Evolutionary conservation across 1,140 invertebrate species (phyloP).

Genomic region (Caerostris extrusa): DNA sequence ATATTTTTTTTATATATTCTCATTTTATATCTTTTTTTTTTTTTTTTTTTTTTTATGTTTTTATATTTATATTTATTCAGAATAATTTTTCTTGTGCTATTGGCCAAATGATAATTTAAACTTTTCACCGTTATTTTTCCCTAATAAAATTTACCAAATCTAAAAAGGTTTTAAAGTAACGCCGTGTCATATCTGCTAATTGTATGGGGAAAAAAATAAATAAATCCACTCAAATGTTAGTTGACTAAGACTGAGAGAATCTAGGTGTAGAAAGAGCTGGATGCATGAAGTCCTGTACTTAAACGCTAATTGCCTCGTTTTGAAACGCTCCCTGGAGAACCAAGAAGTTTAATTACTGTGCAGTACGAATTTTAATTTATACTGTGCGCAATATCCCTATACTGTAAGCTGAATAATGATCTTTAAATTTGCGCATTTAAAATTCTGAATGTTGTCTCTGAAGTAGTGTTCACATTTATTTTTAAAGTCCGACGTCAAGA

Average conservation of each 20-base stretch:
- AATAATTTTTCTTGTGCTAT: no score
- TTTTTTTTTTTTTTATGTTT: no score
- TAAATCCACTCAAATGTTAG: neutral
- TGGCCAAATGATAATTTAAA: no score
- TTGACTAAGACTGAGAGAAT: neutral
- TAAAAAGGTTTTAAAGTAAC: no score
- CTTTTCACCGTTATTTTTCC: no score
- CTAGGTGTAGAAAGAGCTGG: neutral
- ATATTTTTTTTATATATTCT: no score
- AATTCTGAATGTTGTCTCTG: conserved; percentile 6
- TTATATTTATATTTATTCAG: no score
- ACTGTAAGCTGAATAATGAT: conserved; percentile 9
- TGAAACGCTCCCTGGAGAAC: neutral
- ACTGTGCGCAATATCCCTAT: neutral
- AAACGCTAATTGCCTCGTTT: conserved; percentile 21
- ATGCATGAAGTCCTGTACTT: neutral
- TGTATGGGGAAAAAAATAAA: no score
- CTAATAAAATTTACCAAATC: no score
- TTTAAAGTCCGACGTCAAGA: neutral
- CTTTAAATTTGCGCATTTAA: conserved; percentile 23
- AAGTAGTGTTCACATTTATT: neutral
- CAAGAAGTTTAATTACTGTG: conserved; percentile 19
- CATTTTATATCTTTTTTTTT: no score
- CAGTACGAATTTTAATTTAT: conserved; percentile 25
- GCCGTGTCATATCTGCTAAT: no score